Evolutionary conservation across 2,797 vertebrate species (phyloP), one percentile per base, ranked within the genome.

Genomic region (Megaceryle alcyon): DNA sequence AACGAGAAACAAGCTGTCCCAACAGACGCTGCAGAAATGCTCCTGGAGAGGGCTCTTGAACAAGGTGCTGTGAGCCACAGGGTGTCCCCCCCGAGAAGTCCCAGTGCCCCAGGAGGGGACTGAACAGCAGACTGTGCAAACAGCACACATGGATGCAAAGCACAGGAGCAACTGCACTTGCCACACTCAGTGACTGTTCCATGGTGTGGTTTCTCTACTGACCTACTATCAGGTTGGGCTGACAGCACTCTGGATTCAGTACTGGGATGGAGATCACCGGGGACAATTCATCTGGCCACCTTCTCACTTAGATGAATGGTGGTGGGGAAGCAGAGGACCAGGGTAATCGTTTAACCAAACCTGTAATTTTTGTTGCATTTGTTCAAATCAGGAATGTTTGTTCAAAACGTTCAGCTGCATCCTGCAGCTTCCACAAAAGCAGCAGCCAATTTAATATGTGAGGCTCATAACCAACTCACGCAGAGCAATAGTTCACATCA

Each of bases 361-460:
- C 3, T 0, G 0, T 61, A 28, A 63, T 35, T 82, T 78, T 29
- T 81, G 71, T 71, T 59, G 56, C 43, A 8, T 70, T 20, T 19
- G 18, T 39, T 94, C 59, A 41, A 63, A 82, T 26, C 18, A 22
- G 41, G 21, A 69, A 76, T 2, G 23, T 39, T 44, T 63, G 53
- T 39, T 78, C 23, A 37, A 63, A 92, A 80, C 28, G 1, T 60
- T 80, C 16, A 23, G 57, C 86, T 63, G 57, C 51, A 72, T 95
- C 73, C 79, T n/a, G 54, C 37, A 82, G 46, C 43, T 86, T 91
- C 83, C 65, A 84, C 76, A 79, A 83, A 68, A 80, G 73, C 2
- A 72, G 66, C 82, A 72, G 68, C 86, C 93, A 53, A n/a, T 94
- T 96, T 96, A 97, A 90, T 94, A 92, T 92, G 90, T 86, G 88